These are phyloP conservation scores for Arge pagana DNA, from an alignment of 2,888 invertebrate genomes.

Conservation along the genomic window DNA sequence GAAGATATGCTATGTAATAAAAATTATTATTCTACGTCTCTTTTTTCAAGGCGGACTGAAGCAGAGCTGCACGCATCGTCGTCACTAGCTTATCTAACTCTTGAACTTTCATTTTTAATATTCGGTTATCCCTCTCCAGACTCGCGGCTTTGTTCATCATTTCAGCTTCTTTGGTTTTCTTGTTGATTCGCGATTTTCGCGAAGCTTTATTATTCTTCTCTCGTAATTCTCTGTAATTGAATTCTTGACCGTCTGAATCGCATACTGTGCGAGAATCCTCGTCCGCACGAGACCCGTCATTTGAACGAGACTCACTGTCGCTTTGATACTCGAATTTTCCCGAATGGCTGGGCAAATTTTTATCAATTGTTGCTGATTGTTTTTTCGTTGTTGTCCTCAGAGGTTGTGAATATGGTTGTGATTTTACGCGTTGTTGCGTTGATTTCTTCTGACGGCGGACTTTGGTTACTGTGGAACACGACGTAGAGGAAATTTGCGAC, in stretches of 20 bases:
- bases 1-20: too few relatives aligned
- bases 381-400: slow-evolving; percentile 1
- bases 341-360: too few relatives aligned
- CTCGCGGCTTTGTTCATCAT: slow-evolving; percentile 63
- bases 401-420: slow-evolving; percentile 7
- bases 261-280: slow-evolving; percentile 33
- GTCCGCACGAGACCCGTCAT: too few relatives aligned
- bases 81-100: slow-evolving; percentile 72
- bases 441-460: background rate
- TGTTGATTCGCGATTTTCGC: slow-evolving; percentile 72
- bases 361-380: background rate
- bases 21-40: slow-evolving; percentile 12
- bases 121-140: slow-evolving; percentile 67
- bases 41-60: slow-evolving; percentile 68
- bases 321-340: too few relatives aligned
- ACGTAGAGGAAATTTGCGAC: too few relatives aligned
- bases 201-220: slow-evolving; percentile 82
- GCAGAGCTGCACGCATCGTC: slow-evolving; percentile 68
- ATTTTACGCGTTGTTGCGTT: background rate
- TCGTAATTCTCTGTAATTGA: slow-evolving; percentile 70
- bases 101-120: slow-evolving; percentile 68
- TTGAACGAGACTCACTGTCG: too few relatives aligned
- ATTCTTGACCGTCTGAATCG: slow-evolving; percentile 48
- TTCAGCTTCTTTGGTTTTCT: slow-evolving; percentile 66
- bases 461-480: too few relatives aligned